A percentile compares a stretch with the other conserved stretches of the same genome.
phyloP scores from a whole-genome alignment of 2,113 vertebrate species.

The Scatophagus argus region DNA sequence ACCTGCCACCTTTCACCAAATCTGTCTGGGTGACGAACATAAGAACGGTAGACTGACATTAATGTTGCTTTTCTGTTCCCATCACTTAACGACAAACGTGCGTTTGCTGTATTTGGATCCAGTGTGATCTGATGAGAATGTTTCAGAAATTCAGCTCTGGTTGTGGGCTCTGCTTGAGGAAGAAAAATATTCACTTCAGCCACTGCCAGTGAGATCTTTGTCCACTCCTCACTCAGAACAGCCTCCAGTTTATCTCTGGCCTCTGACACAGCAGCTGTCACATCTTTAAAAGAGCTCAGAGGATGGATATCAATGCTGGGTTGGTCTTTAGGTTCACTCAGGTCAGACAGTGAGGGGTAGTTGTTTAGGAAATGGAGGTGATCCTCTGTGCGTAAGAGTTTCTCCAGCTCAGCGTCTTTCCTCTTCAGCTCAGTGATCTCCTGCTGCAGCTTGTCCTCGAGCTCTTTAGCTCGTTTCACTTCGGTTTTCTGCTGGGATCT shows the following conservation, averaged over 20 bases:
- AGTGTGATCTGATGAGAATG: neutral
- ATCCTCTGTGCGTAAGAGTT: slow-evolving; percentile 6
- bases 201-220: neutral
- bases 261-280: neutral
- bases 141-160: neutral
- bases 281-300: neutral
- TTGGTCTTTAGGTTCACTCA: neutral
- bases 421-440: slow-evolving; percentile 29
- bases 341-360: neutral
- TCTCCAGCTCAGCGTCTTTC: slow-evolving; percentile 11
- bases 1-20: neutral
- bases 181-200: neutral
- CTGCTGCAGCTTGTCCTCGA: slow-evolving; percentile 14
- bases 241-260: slow-evolving; percentile 13
- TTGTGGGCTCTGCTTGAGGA: neutral
- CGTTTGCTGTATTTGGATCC: neutral
- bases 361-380: slow-evolving; percentile 31
- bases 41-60: accelerated
- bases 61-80: neutral
- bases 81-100: accelerated
- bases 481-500: neutral
- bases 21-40: neutral
- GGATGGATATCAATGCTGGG: neutral
- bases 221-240: slow-evolving; percentile 1
- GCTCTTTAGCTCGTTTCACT: neutral